Evolutionary conservation across 2,888 invertebrate species (phyloP), one percentile per base, ranked within the genome.

Genomic region (Fragum sueziense): DNA sequence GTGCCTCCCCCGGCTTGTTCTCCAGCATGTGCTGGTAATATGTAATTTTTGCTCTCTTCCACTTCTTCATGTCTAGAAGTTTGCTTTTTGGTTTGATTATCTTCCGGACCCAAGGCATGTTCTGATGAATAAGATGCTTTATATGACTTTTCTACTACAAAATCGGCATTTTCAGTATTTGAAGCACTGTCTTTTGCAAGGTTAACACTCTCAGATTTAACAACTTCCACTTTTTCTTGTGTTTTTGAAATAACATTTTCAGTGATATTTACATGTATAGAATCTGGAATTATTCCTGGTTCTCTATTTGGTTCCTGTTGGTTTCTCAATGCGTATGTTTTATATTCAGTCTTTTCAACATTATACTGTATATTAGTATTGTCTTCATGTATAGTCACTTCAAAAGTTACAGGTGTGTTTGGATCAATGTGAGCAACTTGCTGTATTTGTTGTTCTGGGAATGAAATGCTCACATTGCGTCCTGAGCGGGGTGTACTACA

Each of bases 321-420:
- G 73, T 81, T 85, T 74, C 81, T 74, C 25, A 88, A 54, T 11
- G 87, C 73, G 70, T 86, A 87, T 20, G 88, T 87, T 70, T 85
- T 89, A 74, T 89, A 88, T 70, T 91, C 90, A 52, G 89, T 89
- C 47, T 86, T 89, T 41, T 87, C 88, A 34, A 91, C 88, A 86
- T 89, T 91, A 70, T 91, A 91, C 47, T 82, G 57, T 54, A 90
- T 82, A 71, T 89, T 89, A 17, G 89, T 88, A 76, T 88, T 87
- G 54, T 88, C 87, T 74, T 89, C 86, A 80, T 88, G 88, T 20
- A 90, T 79, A 25, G 87, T 88, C 17, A 89, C 89, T 68, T 89
- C 86, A 82, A 86, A 89, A 69, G 79, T 85, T 1, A 89, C 82
- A n/a, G 87, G 85, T 31, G 71, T 62, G 29, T 73, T 71, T 25